Evolutionary conservation across 1,140 invertebrate genomes (phyloP).

Genomic region (Calycopis cecrops): DNA sequence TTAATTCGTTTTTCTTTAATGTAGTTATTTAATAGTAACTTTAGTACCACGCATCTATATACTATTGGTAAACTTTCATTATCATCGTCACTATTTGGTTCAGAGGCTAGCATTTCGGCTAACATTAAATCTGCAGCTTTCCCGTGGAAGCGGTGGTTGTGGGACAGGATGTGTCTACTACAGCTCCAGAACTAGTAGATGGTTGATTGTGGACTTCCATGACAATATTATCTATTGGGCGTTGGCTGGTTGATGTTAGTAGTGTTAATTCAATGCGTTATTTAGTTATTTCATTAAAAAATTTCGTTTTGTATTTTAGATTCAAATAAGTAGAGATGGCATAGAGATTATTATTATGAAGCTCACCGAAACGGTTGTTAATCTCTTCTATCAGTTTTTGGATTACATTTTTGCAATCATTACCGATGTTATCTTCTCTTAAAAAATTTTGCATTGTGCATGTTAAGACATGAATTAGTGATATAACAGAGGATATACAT

Average conservation of each 20-base stretch:
- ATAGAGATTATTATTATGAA: no score
- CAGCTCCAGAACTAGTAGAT: constrained; percentile 4
- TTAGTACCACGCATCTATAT: constrained; percentile 12
- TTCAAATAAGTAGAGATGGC: constrained; percentile 9
- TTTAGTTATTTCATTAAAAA: constrained; percentile 13
- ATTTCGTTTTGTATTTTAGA: constrained; percentile 4
- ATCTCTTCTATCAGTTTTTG: constrained; percentile 10
- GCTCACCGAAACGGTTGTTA: no score
- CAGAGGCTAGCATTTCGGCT: constrained; percentile 10
- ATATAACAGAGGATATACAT: no score
- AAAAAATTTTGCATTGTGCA: constrained; percentile 20
- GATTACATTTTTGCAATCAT: constrained; percentile 12
- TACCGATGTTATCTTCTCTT: constrained; percentile 7
- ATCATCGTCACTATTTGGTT: constrained; percentile 10
- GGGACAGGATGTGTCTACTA: constrained; percentile 6
- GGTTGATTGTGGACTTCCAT: constrained; percentile 12
- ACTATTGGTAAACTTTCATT: constrained; percentile 6
- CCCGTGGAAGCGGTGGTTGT: constrained; percentile 8
- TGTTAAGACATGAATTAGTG: constrained; percentile 24
- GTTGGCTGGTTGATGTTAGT: constrained; percentile 8
- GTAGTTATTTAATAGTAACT: constrained; percentile 13
- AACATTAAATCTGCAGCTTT: constrained; percentile 11
- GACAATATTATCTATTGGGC: constrained; percentile 3
- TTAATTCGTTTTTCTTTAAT: constrained; percentile 14
- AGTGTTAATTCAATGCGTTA: constrained; percentile 9